phyloP scores from a whole-genome alignment of 2,797 vertebrate species.

The Selene dorsalis region DNA sequence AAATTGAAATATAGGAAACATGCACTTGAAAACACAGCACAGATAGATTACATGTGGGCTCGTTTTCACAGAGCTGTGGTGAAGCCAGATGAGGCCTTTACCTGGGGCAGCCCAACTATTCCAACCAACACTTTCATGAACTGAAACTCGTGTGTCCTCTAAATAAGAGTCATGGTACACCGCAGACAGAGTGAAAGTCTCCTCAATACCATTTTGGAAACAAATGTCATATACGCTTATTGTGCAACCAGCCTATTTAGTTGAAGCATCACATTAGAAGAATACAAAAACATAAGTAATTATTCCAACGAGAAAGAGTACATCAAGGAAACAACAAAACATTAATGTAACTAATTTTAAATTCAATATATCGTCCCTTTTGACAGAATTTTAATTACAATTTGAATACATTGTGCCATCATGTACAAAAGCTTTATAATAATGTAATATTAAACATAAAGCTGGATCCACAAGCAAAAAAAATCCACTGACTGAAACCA shows the following conservation, averaged over 20 bases:
- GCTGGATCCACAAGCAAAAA: conserved; percentile 42
- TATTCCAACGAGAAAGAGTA: conserved; percentile 55
- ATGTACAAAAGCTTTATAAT: conserved; percentile 67
- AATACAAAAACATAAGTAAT: conserved; percentile 61
- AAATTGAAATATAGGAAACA: conserved; percentile 66
- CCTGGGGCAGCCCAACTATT: background rate
- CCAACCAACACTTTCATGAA: conserved; percentile 2
- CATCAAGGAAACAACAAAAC: conserved; percentile 67
- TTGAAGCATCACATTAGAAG: conserved; percentile 47
- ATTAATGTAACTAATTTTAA: conserved; percentile 53
- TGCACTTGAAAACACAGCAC: conserved; percentile 69
- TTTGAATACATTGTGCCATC: conserved; percentile 52
- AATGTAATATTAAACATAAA: conserved; percentile 52
- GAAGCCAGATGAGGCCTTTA: conserved; percentile 1
- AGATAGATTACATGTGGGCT: conserved; percentile 37
- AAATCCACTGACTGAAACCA: conserved; percentile 32
- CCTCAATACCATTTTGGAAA: conserved; percentile 23
- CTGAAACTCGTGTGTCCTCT: conserved; percentile 8
- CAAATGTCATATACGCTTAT: conserved; percentile 37
- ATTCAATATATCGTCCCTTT: conserved; percentile 57
- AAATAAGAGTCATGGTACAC: conserved; percentile 46
- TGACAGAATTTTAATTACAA: conserved; percentile 48
- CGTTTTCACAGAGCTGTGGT: conserved; percentile 12
- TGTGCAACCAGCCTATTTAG: conserved; percentile 43
- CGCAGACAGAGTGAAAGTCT: conserved; percentile 20